phyloP scores from a whole-genome alignment of 2,797 vertebrate species.

The Hephaestus fuliginosus region DNA sequence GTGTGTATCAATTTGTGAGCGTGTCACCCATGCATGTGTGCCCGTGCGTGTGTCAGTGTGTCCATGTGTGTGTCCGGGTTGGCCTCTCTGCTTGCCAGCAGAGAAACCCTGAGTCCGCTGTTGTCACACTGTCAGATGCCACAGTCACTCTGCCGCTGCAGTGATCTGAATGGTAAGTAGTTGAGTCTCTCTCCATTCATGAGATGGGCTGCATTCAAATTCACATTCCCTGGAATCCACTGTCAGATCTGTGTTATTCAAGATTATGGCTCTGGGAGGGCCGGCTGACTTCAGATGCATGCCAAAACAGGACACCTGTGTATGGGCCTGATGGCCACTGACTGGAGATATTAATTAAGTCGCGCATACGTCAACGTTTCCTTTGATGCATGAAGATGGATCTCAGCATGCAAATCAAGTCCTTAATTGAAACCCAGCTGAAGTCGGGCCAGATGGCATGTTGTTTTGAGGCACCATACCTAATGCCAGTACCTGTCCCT shows the following conservation, averaged over 20 bases:
- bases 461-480: constrained; percentile 67
- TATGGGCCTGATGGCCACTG: constrained; percentile 54
- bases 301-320: constrained; percentile 66
- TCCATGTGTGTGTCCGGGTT: constrained; percentile 38
- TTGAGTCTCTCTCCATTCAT: constrained; percentile 63
- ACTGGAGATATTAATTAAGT: constrained; percentile 78
- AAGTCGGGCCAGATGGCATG: constrained; percentile 78
- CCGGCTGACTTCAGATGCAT: constrained; percentile 22
- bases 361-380: constrained; percentile 45
- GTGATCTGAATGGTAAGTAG: constrained; percentile 79
- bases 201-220: constrained; percentile 68
- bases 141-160: constrained; percentile 61
- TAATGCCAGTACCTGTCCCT: constrained; percentile 72
- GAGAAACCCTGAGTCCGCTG: constrained; percentile 66
- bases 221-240: constrained; percentile 61
- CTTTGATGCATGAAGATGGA: constrained; percentile 76
- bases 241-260: constrained; percentile 60
- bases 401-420: constrained; percentile 77
- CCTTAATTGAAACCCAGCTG: constrained; percentile 78
- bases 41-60: constrained; percentile 25
- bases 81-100: constrained; percentile 60
- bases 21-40: constrained; percentile 34
- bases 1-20: constrained; percentile 46
- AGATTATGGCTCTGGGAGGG: constrained; percentile 59
- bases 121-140: constrained; percentile 75